Evolutionary conservation across 2,797 vertebrate species (phyloP), one percentile per base, ranked within the genome.

Genomic region (Craterocephalus amniculus): DNA sequence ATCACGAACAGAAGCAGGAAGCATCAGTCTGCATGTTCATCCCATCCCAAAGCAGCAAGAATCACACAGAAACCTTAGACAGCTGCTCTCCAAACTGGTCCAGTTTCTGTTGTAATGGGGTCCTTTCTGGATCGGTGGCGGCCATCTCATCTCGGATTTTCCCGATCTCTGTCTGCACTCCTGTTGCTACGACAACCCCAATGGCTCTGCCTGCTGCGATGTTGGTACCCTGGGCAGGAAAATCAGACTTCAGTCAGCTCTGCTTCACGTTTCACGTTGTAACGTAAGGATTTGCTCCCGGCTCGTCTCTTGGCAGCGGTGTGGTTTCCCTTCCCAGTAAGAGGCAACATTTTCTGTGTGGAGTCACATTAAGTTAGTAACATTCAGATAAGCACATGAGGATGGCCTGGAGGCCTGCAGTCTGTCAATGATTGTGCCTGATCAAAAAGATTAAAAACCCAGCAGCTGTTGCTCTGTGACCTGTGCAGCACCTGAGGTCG

Each of bases 91-190:
- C 94, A 76, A 95, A 95, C 88, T 95, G 90, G 81, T 95, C 94
- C 7, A 95, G 89, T 82, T 95, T 95, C 86, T 95, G 92, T 62
- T 95, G 94, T 4, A 95, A 84, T 0, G 94, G 94, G 1, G 94
- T 95, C 36, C 93, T 87, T 65, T 95, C 95, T 2, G 93, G 92
- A 14, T 94, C 94, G 0, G 95, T 95, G 29, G 94, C 85, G 1
- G 93, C 95, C 95, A 95, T 95, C 83, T 95, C 93, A 24, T 95
- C 95, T 31, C 95, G 83, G 79, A 95, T 95, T 87, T 95, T 95
- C 3, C 95, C 95, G 0, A 95, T 95, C 82, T 95, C 95, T 0
- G 95, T 95, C 71, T 93, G 91, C 38, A 95, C 92, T 11, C 92
- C 95, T 0, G 95, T 95, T 0, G 95, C 94, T 59, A 95, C 90